Evolutionary conservation across 2,888 invertebrate genomes (phyloP), one percentile per base, ranked within the genome.

Genomic region (Leucozona laternaria): DNA sequence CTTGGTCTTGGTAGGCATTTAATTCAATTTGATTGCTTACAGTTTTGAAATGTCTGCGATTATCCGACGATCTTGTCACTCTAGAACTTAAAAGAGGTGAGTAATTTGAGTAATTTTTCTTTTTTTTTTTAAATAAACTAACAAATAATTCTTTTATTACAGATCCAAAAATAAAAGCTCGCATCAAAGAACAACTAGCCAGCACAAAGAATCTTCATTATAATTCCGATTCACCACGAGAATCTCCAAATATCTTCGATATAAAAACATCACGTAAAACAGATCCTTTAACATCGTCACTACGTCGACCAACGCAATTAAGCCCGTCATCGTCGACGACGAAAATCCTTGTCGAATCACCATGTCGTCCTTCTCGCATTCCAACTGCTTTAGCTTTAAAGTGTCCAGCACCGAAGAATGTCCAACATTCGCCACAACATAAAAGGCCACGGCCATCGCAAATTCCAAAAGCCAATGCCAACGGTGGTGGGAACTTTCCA

Each of bases 11-110:
- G n/a, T 43, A 20, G 50, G 55, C 34, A 60, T 77, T 55, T 70
- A 57, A 37, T 89, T 84, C 88, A 88, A 89, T 91, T 87, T 79
- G 76, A 79, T 91, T 89, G 5, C 93, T 96, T 96, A 90, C 95
- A 97, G 97, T 97, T 94, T 94, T 97, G 94, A 97, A 97, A 96
- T 97, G 97, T 94, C 95, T 98, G 92, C 96, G 97, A 92, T 95
- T 98, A 92, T 97, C 97, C 89, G 95, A 96, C 93, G 97, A 97
- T 94, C 96, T 97, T 91, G 97, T 98, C 92, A 97, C 96, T 92
- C 94, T 98, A 93, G 97, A 97, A 94, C 95, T 98, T 93, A 97
- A 96, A 94, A 95, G 97, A 95, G 97, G 97, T 97, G 94, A 95
- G 95, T 77, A n/a, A n/a, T 17, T 17, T 37, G 6, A 20, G 17